These are phyloP conservation scores for Drosophila ochracea DNA, from an alignment of 2,888 invertebrate species.

Conservation along the genomic window DNA sequence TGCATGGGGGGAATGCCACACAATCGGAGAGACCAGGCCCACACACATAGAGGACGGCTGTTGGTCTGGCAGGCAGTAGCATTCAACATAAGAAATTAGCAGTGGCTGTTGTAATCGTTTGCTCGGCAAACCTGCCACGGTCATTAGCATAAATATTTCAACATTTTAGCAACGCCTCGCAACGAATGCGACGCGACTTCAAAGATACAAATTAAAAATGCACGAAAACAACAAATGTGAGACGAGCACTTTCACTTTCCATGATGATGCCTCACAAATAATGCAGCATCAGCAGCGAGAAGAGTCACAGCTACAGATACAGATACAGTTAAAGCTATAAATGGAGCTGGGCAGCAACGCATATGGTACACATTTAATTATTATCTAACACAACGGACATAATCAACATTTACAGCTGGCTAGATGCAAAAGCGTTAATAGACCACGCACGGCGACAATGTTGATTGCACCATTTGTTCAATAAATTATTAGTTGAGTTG, in stretches of 20 bases:
- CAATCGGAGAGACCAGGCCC: conserved; percentile 1
- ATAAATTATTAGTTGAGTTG: conserved; percentile 66
- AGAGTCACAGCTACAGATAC: conserved; percentile 35
- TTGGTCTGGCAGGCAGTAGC: not conserved
- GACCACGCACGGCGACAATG: conserved; percentile 42
- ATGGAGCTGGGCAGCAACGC: conserved; percentile 1
- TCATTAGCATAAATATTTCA: conserved; percentile 59
- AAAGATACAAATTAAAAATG: conserved; percentile 72
- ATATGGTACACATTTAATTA: conserved; percentile 47
- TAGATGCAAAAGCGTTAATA: conserved; percentile 42
- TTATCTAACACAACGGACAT: conserved; percentile 71
- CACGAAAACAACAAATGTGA: conserved; percentile 56
- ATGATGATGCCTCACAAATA: conserved; percentile 52
- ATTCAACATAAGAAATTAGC: conserved; percentile 30
- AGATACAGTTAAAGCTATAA: conserved; percentile 22
- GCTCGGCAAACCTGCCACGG: conserved; percentile 24
- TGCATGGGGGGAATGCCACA: not conserved
- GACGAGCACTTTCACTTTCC: conserved; percentile 71
- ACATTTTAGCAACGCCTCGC: conserved; percentile 58
- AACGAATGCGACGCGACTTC: conserved; percentile 20
- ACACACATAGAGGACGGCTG: not conserved
- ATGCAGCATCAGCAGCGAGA: conserved; percentile 51
- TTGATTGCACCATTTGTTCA: conserved; percentile 70
- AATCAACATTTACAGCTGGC: conserved; percentile 55
- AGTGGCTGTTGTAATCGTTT: conserved; percentile 45